Conservation (phyloP, 2,113 vertebrate genomes). For the Romanogobio albipinnatus region DNA sequence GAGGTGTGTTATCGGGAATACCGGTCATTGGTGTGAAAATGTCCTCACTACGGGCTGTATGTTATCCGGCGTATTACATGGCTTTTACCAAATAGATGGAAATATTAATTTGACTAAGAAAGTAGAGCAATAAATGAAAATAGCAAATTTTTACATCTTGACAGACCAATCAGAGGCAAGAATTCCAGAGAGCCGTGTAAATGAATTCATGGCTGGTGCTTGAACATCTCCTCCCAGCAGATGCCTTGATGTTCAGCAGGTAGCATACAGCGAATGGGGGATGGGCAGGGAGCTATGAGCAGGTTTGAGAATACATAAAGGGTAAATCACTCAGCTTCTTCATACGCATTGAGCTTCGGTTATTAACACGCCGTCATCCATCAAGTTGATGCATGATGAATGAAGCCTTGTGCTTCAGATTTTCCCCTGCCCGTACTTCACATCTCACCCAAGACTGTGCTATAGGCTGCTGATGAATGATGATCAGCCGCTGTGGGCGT, state of each 20-base stretch:
- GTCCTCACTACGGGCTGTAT: neutral
- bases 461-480: conserved; percentile 65
- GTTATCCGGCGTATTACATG: neutral
- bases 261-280: neutral
- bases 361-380: conserved; percentile 51
- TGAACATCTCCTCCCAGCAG: neutral
- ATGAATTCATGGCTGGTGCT: neutral
- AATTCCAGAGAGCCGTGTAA: neutral
- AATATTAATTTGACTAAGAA: neutral
- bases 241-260: conserved; percentile 30
- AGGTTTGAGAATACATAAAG: neutral
- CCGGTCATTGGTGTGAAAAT: no score
- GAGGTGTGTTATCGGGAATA: no score
- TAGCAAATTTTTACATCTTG: neutral
- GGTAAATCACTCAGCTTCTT: neutral
- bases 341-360: conserved; percentile 17
- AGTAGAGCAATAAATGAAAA: no score
- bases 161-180: neutral
- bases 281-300: neutral
- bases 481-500: conserved; percentile 5
- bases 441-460: conserved; percentile 7
- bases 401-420: conserved; percentile 47
- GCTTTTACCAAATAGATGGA: neutral
- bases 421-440: conserved; percentile 7
- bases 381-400: conserved; percentile 68